These are phyloP conservation scores for Morinoia aosen DNA, from an alignment of 2,888 invertebrate species.

Conservation along the genomic window DNA sequence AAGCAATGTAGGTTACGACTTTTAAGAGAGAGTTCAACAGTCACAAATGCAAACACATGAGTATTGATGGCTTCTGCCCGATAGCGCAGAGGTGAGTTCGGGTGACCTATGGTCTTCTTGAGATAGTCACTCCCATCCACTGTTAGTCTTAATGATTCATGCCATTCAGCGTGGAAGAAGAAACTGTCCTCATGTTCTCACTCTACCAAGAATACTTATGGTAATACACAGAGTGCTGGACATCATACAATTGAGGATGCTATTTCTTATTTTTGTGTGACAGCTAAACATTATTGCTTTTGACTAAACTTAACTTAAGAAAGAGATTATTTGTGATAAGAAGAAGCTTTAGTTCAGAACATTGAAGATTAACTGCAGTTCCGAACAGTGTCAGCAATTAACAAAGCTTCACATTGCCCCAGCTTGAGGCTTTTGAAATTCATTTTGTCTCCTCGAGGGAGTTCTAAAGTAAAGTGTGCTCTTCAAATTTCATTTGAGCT, in stretches of 20 bases:
- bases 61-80: neutral
- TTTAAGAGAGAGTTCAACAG: neutral
- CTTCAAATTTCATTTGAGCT: neutral
- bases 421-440: neutral
- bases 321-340: too few relatives aligned
- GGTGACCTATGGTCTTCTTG: neutral
- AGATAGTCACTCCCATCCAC: neutral
- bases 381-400: neutral
- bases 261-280: too few relatives aligned
- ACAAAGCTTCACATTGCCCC: neutral
- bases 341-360: neutral
- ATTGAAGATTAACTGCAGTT: neutral
- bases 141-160: neutral
- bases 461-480: neutral
- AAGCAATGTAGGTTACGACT: neutral
- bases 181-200: neutral
- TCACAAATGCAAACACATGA: neutral
- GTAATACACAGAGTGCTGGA: too few relatives aligned
- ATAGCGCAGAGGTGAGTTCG: neutral
- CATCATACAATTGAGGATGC: too few relatives aligned
- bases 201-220: neutral
- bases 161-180: neutral
- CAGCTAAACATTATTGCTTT: too few relatives aligned
- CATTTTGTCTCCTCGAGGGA: neutral
- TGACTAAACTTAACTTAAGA: too few relatives aligned